Conservation (phyloP, 2,113 vertebrate species). For the Actenoides hombroni region DNA sequence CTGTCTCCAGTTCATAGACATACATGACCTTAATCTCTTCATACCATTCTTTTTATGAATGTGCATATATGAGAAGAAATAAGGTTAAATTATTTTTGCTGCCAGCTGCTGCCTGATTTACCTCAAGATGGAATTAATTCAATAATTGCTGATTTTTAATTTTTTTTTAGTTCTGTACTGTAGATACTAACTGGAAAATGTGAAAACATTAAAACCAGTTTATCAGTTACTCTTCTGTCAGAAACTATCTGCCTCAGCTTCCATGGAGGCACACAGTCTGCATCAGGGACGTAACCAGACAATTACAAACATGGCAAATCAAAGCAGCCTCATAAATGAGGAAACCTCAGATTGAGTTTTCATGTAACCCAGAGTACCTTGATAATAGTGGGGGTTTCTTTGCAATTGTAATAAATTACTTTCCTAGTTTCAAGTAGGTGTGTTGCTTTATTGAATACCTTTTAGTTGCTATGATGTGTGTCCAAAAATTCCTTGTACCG, state of each 20-base stretch:
- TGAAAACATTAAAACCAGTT: background rate
- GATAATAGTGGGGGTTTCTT: background rate
- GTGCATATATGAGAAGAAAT: background rate
- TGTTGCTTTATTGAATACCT: background rate
- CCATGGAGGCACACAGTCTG: background rate
- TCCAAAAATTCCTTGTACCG: background rate
- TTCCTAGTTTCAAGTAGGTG: background rate
- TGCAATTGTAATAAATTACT: background rate
- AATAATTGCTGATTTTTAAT: background rate
- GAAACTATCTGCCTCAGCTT: background rate
- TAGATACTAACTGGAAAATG: background rate
- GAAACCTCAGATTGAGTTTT: background rate
- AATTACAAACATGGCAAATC: background rate
- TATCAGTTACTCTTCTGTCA: background rate
- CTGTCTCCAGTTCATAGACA: background rate
- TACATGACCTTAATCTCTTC: background rate
- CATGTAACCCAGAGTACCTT: background rate
- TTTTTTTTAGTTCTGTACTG: background rate
- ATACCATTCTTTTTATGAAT: background rate
- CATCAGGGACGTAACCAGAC: background rate
- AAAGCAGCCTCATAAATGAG: background rate
- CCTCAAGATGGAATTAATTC: background rate
- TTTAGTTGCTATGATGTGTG: background rate
- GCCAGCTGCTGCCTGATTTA: background rate
- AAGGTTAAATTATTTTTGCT: background rate